These are phyloP conservation scores for Taenioides sp. DNA, from an alignment of 2,797 vertebrate species.

Conservation along the genomic window DNA sequence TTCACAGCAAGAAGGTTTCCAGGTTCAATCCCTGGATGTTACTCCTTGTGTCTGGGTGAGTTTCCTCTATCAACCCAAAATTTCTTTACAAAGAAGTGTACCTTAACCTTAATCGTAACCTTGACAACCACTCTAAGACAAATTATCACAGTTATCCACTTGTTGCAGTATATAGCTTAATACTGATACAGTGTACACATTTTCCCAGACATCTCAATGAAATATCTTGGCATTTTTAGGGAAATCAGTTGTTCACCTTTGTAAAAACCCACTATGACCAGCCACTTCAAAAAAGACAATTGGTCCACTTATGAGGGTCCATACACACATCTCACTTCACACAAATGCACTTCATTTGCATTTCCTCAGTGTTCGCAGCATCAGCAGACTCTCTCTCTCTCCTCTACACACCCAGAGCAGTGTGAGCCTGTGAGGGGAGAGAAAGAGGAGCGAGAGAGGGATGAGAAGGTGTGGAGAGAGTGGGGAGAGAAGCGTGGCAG, in stretches of 20 bases:
- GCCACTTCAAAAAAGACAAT: slow-evolving; percentile 33
- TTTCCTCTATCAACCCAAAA: too few relatives aligned
- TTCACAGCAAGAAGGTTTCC: too few relatives aligned
- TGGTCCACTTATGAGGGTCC: slow-evolving; percentile 42
- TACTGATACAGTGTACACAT: background rate
- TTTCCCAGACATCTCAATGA: background rate
- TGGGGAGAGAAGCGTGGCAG: background rate
- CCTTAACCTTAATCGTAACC: too few relatives aligned
- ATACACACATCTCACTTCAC: slow-evolving; percentile 20
- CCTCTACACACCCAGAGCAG: slow-evolving; percentile 43
- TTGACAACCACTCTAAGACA: too few relatives aligned
- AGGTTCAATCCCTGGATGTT: too few relatives aligned
- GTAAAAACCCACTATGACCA: slow-evolving; percentile 4
- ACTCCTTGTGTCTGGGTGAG: too few relatives aligned
- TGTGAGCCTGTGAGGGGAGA: slow-evolving; percentile 31
- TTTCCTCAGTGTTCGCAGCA: slow-evolving; percentile 52
- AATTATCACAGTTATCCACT: too few relatives aligned
- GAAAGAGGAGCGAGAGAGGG: slow-evolving; percentile 31
- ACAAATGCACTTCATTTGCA: slow-evolving; percentile 53
- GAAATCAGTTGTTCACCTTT: background rate
- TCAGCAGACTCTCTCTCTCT: slow-evolving; percentile 44
- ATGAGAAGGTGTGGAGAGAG: background rate
- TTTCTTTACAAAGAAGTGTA: too few relatives aligned
- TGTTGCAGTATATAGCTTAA: too few relatives aligned
- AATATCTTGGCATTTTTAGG: background rate